These are phyloP conservation scores for Ctenopoma kingsleyae DNA, from an alignment of 2,797 vertebrate species.

Conservation along the genomic window DNA sequence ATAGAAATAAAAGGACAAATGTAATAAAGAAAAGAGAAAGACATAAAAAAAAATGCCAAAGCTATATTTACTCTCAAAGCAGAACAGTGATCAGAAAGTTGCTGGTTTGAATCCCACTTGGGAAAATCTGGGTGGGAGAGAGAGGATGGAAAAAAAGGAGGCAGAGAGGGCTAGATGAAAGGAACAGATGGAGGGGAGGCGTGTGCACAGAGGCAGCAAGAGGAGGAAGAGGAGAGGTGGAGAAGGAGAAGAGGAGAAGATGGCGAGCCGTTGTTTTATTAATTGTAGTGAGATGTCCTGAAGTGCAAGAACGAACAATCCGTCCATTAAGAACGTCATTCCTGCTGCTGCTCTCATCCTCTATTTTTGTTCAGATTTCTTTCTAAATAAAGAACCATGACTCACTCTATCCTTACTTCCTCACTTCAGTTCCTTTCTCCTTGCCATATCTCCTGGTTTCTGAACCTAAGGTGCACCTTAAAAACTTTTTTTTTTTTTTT, in stretches of 20 bases:
- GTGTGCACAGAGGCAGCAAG: slow-evolving; percentile 32
- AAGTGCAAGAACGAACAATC: slow-evolving; percentile 57
- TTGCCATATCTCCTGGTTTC: slow-evolving; percentile 2
- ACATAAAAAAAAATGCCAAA: background rate
- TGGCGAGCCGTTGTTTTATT: slow-evolving; percentile 70
- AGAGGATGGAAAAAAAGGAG: slow-evolving; percentile 26
- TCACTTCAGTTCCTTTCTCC: slow-evolving; percentile 18
- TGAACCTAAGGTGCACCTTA: background rate
- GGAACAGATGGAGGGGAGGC: slow-evolving; percentile 59
- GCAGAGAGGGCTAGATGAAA: slow-evolving; percentile 43
- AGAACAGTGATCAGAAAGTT: slow-evolving; percentile 38
- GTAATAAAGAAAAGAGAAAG: background rate
- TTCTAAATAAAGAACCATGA: slow-evolving; percentile 67
- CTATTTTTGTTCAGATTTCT: slow-evolving; percentile 54
- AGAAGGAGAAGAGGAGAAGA: slow-evolving; percentile 39
- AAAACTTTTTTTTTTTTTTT: slow-evolving; percentile 11
- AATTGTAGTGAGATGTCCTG: slow-evolving; percentile 66
- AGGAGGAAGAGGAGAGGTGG: slow-evolving; percentile 21
- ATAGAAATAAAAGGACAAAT: slow-evolving; percentile 11
- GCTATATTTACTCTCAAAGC: slow-evolving; percentile 32
- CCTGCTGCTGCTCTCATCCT: slow-evolving; percentile 37
- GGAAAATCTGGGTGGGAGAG: slow-evolving; percentile 26
- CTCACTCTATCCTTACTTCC: slow-evolving; percentile 41
- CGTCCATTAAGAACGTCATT: slow-evolving; percentile 65
- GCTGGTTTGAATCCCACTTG: slow-evolving; percentile 44